A percentile compares a stretch with the other conserved stretches of the same genome.
Evolutionary conservation across 2,888 invertebrate species (phyloP).

Genomic region (Sabatieria punctata): DNA sequence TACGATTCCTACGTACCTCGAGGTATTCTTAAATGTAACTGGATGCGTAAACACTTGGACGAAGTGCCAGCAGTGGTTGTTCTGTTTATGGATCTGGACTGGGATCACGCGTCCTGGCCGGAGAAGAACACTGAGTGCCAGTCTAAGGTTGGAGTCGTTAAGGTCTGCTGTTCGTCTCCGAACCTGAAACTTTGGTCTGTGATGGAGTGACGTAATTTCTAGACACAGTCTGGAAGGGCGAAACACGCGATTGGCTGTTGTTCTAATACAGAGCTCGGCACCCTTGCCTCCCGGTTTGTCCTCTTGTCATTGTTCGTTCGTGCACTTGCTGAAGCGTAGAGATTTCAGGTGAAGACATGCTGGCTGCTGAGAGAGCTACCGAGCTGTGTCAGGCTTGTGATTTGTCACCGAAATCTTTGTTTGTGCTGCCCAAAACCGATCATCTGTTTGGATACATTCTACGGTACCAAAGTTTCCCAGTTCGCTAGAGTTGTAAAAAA

Average conservation of each 20-base stretch:
- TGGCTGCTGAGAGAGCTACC: conserved; percentile 74
- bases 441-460: conserved; percentile 51
- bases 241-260: conserved; percentile 53
- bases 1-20: conserved; percentile 71
- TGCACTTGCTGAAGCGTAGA: not conserved
- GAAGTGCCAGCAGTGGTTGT: conserved; percentile 79
- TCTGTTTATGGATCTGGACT: conserved; percentile 87
- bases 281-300: conserved; percentile 41
- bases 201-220: conserved; percentile 1
- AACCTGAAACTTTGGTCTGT: conserved; percentile 13
- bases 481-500: no score
- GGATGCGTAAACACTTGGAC: conserved; percentile 80
- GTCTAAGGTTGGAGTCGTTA: conserved; percentile 66
- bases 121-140: conserved; percentile 87
- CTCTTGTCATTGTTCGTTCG: no score
- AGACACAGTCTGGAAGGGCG: conserved; percentile 31
- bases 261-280: conserved; percentile 64
- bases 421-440: conserved; percentile 67
- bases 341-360: conserved; percentile 38
- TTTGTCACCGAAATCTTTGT: conserved; percentile 72
- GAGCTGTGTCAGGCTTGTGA: conserved; percentile 78
- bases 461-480: no score
- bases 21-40: conserved; percentile 78
- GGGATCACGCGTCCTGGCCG: conserved; percentile 84
- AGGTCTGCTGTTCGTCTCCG: no score